These are phyloP conservation scores for Trialeurodes vaporariorum DNA, from an alignment of 1,140 invertebrate species.

Conservation along the genomic window DNA sequence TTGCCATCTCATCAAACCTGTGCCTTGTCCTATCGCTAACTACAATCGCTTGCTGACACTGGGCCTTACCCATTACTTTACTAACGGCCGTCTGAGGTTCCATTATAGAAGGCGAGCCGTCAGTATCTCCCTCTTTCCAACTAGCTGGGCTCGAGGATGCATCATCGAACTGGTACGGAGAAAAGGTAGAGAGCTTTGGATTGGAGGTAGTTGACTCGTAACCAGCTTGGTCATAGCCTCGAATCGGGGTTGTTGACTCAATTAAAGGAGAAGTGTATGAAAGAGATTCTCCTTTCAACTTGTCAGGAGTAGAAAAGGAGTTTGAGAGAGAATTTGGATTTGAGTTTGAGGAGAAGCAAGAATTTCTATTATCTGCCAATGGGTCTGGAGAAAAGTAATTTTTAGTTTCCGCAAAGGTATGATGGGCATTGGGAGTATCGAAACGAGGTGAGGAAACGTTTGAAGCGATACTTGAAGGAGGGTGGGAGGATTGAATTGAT, in stretches of 20 bases:
- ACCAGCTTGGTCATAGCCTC: neutral
- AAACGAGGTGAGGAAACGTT: neutral
- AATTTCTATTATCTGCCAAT: neutral
- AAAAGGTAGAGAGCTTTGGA: neutral
- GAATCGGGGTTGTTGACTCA: neutral
- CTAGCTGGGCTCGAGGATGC: neutral
- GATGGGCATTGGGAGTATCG: neutral
- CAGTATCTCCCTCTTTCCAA: neutral
- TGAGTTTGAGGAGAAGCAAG: no score
- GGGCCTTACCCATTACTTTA: conserved; percentile 27
- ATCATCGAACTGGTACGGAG: neutral
- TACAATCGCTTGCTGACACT: conserved; percentile 27
- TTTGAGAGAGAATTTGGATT: neutral
- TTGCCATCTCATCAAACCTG: conserved; percentile 12
- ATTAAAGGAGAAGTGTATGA: neutral
- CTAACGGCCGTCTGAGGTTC: conserved; percentile 25
- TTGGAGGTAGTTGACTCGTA: neutral
- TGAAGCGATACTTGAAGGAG: neutral
- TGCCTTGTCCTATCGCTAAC: conserved; percentile 21
- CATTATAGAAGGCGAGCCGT: neutral
- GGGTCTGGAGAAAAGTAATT: neutral
- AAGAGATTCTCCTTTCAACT: neutral
- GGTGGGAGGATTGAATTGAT: neutral
- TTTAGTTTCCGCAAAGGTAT: neutral
- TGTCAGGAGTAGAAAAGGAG: neutral